These are phyloP conservation scores for Drosophila mettleri DNA, from an alignment of 2,888 invertebrate genomes.

Conservation along the genomic window DNA sequence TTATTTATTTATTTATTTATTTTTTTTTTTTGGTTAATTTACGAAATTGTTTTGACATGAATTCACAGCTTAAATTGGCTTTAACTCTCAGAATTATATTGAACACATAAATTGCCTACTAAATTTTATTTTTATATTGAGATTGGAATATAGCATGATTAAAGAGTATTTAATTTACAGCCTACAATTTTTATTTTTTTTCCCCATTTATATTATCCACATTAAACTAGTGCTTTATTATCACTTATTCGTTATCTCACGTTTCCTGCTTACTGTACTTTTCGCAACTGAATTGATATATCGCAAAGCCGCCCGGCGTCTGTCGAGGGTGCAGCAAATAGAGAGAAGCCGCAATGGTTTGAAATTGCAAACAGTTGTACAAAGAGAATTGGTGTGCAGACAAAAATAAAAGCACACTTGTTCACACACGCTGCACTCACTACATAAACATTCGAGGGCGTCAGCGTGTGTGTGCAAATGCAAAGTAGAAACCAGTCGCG, in stretches of 20 bases:
- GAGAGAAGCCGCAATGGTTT: background rate
- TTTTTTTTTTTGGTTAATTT: too few relatives aligned
- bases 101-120: background rate
- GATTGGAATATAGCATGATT: background rate
- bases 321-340: background rate
- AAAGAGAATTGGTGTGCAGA: background rate
- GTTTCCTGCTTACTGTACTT: background rate
- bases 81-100: background rate
- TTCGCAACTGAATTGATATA: constrained; percentile 1
- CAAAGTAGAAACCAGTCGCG: background rate
- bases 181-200: background rate
- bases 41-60: background rate
- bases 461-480: background rate
- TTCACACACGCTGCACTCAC: background rate
- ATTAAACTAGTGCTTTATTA: too few relatives aligned
- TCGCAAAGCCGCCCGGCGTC: background rate
- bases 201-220: background rate
- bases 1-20: background rate
- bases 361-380: background rate
- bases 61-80: background rate
- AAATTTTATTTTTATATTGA: background rate
- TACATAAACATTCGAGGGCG: too few relatives aligned
- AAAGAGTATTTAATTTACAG: background rate
- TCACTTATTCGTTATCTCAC: background rate
- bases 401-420: background rate